A percentile compares a stretch with the other conserved stretches of the same genome.
These are phyloP conservation scores for Pseudocheirus occidentalis DNA, from an alignment of 2,797 vertebrate genomes.

Conservation along the genomic window DNA sequence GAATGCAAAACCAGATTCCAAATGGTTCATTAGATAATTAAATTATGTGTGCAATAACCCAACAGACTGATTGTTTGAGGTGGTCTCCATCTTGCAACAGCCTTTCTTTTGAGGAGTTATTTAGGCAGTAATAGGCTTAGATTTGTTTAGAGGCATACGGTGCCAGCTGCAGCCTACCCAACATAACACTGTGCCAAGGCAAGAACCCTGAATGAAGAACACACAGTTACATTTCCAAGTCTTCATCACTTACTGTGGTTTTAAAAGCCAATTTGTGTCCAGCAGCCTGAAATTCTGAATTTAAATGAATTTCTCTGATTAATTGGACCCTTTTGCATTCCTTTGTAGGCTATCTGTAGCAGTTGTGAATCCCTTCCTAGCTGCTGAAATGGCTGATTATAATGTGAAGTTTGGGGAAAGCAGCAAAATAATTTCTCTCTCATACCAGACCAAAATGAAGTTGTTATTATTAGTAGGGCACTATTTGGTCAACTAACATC, in stretches of 20 bases:
- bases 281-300: slow-evolving; percentile 42
- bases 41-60: slow-evolving; percentile 80
- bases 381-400: background rate
- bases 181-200: slow-evolving; percentile 73
- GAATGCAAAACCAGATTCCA: slow-evolving; percentile 60
- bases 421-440: background rate
- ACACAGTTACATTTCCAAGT: slow-evolving; percentile 62
- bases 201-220: slow-evolving; percentile 75
- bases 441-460: slow-evolving; percentile 5
- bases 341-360: slow-evolving; percentile 50
- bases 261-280: slow-evolving; percentile 64
- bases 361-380: background rate
- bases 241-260: slow-evolving; percentile 50
- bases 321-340: slow-evolving; percentile 56
- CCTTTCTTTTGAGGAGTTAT: slow-evolving; percentile 77
- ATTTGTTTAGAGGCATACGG: slow-evolving; percentile 76
- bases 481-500: background rate
- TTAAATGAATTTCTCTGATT: slow-evolving; percentile 51
- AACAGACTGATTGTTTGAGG: slow-evolving; percentile 80
- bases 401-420: background rate
- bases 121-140: slow-evolving; percentile 79
- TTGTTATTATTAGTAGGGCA: background rate
- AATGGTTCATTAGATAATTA: slow-evolving; percentile 83
- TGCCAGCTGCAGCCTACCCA: slow-evolving; percentile 75
- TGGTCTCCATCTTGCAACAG: slow-evolving; percentile 80